A percentile compares a stretch with the other conserved stretches of the same genome.
Conservation (phyloP, 2,888 invertebrate genomes). For the Linnaemya tessellans region DNA sequence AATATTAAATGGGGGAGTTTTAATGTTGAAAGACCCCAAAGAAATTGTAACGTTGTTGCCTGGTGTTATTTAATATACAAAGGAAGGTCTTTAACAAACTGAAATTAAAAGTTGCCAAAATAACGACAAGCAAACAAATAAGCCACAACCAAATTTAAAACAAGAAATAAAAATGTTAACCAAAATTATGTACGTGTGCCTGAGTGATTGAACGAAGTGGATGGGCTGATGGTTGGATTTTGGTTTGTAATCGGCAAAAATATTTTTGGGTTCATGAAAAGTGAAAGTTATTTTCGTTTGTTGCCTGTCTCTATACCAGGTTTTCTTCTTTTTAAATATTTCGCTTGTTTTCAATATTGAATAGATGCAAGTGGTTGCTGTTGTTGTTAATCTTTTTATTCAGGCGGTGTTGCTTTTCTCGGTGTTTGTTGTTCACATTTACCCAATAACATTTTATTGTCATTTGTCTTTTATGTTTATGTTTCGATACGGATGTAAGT, state of each 20-base stretch:
- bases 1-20: no score
- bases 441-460: slow-evolving; percentile 17
- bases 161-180: slow-evolving; percentile 25
- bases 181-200: not conserved
- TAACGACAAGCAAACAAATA: not conserved
- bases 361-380: not conserved
- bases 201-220: not conserved
- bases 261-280: slow-evolving; percentile 41
- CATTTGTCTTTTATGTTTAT: not conserved
- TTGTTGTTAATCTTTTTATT: not conserved
- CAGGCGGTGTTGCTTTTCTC: not conserved
- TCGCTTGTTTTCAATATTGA: not conserved
- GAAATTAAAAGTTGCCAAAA: slow-evolving; percentile 8
- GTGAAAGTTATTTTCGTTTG: slow-evolving; percentile 62
- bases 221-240: not conserved
- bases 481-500: slow-evolving; percentile 57
- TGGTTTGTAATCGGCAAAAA: slow-evolving; percentile 34
- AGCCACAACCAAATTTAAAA: slow-evolving; percentile 6
- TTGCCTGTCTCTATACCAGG: slow-evolving; percentile 31
- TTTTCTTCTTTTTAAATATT: not conserved
- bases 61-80: not conserved
- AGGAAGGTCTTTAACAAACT: not conserved
- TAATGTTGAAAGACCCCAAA: not conserved
- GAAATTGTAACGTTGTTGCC: not conserved
- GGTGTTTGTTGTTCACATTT: not conserved